These are phyloP conservation scores for Rosalia funebris DNA, from an alignment of 2,888 invertebrate species.

Conservation along the genomic window DNA sequence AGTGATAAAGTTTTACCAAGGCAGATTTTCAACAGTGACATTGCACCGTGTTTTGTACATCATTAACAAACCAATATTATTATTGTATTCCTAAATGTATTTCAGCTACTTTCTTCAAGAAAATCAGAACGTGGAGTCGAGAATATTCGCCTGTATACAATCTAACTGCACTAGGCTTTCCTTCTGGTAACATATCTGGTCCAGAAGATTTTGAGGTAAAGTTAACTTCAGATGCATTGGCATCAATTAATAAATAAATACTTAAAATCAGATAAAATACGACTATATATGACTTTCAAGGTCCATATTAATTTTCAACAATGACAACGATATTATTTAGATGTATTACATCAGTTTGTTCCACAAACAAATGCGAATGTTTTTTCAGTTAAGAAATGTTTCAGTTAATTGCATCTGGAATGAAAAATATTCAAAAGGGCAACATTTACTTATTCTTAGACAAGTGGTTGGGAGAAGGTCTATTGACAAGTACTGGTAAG, in stretches of 20 bases:
- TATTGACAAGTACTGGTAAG: constrained; percentile 38
- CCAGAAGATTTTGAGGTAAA: constrained; percentile 37
- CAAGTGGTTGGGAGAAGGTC: constrained; percentile 37
- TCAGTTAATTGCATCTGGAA: constrained; percentile 31
- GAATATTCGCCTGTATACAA: constrained; percentile 32
- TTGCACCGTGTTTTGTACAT: too few species aligned
- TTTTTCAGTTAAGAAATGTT: neutral
- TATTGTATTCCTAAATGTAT: too few species aligned
- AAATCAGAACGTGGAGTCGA: constrained; percentile 26
- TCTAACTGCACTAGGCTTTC: constrained; percentile 4
- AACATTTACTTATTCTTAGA: constrained; percentile 24
- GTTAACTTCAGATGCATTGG: too few species aligned
- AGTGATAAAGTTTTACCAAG: too few species aligned
- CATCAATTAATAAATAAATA: too few species aligned
- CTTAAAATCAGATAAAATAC: neutral
- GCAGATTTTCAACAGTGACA: too few species aligned
- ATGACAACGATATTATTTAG: neutral
- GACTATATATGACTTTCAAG: neutral
- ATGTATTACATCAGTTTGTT: neutral
- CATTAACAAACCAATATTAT: too few species aligned
- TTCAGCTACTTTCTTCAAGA: constrained; percentile 27
- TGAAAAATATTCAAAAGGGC: constrained; percentile 35
- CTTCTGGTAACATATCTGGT: constrained; percentile 25
- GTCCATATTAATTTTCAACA: neutral
- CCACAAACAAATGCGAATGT: neutral